Evolutionary conservation across 2,113 vertebrate species (phyloP), one percentile per base, ranked within the genome.

Genomic region (Oostethus manadensis): DNA sequence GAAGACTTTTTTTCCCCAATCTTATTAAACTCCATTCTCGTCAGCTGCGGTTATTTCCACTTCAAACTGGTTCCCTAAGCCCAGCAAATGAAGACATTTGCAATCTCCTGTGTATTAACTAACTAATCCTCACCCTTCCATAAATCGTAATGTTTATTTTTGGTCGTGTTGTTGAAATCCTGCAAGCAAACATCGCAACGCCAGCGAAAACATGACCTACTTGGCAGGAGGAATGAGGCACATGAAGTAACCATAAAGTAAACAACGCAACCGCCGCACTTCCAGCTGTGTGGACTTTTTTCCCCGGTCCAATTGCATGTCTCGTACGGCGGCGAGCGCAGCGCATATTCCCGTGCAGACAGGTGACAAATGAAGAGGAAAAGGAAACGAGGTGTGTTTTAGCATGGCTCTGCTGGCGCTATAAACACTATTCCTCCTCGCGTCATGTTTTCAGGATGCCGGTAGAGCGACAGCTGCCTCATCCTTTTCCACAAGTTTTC

Each of bases 331-430:
- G 13, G 50, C 21, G n/a, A n/a, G 50, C 23, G 8, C 33, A 17
- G 23, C 17, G 23, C 17, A 51, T 29, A 16, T 51, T 29, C 22
- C 15, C 50, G n/a, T 51, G 23, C 29, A 26, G 50, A 17, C 23
- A 51, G 50, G 50, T 51, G 50, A 51, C 23, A 51, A 51, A 51
- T 33, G 23, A 17, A 23, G 33, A 51, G 50, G 50, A 51, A 51
- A 38, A 18, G 29, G 38, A 35, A 38, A 53, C 51, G 21, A 21
- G n/a, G 11, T 35, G 53, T 40, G 35, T 55, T 55, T 40, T 40
- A 40, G 6, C 21, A 14, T 7, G 17, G 29, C 26, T 35, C 29
- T 13, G 18, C 10, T 18, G 17, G 26, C 11, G 53, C 35, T 40
- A 40, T 40, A 35, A 21, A 40, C 35, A 14, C 18, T 8, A 21